Conservation (phyloP, 2,888 invertebrate genomes). For the Drosophila melanosoma region DNA sequence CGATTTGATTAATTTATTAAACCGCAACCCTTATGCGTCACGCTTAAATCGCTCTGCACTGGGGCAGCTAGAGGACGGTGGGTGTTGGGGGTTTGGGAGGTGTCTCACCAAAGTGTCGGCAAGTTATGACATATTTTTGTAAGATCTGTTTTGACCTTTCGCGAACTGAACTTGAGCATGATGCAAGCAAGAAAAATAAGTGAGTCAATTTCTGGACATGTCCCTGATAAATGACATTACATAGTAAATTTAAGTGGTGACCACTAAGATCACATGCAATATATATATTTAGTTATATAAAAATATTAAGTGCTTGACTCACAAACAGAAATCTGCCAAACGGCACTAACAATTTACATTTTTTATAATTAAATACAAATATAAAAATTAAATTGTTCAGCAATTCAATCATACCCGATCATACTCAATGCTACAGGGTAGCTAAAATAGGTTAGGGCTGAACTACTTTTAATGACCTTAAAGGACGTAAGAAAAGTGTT, state of each 20-base stretch:
- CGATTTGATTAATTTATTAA: constrained; percentile 82
- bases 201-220: constrained; percentile 57
- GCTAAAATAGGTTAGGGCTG: constrained; percentile 23
- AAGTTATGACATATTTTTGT: constrained; percentile 60
- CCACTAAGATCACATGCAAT: neutral
- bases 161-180: constrained; percentile 72
- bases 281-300: neutral
- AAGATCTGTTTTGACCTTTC: constrained; percentile 61
- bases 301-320: neutral
- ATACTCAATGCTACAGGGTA: neutral
- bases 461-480: constrained; percentile 80
- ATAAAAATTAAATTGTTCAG: neutral
- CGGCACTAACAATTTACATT: neutral
- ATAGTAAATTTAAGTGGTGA: constrained; percentile 5
- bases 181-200: constrained; percentile 53
- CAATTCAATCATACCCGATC: neutral
- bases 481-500: constrained; percentile 78
- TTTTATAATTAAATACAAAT: neutral
- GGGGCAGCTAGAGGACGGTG: neutral
- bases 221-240: constrained; percentile 21
- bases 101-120: constrained; percentile 65
- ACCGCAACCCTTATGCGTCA: constrained; percentile 70
- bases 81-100: neutral
- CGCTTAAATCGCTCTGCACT: constrained; percentile 22
- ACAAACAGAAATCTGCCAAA: neutral